A percentile compares a stretch with the other conserved stretches of the same genome.
These are phyloP conservation scores for Varanus komodoensis DNA, from an alignment of 2,113 vertebrate genomes.

Conservation along the genomic window DNA sequence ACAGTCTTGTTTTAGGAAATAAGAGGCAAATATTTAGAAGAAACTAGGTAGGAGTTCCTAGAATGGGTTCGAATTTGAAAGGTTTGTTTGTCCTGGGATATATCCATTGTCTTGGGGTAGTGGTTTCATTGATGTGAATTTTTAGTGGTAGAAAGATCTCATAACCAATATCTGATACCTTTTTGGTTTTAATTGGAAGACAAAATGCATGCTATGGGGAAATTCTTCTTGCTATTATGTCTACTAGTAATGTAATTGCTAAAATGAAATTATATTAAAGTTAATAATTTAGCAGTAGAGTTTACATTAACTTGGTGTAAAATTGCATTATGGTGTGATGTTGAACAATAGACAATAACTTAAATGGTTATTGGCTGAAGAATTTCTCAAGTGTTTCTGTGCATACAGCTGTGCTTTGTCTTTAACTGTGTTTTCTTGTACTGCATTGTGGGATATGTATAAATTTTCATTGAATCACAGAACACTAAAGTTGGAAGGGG, in stretches of 20 bases:
- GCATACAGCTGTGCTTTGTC: neutral
- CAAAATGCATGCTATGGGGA: neutral
- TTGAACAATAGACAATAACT: neutral
- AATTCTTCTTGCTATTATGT: neutral
- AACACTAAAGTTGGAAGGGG: no score
- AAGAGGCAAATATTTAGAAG: neutral
- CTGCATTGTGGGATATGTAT: neutral
- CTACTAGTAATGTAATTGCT: neutral
- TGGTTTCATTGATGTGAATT: neutral
- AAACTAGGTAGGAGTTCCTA: neutral
- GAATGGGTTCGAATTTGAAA: neutral
- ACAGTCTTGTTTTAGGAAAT: neutral
- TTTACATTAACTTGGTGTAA: neutral
- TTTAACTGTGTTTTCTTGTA: neutral
- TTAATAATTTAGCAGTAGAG: neutral
- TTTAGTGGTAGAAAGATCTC: neutral
- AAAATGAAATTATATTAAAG: neutral
- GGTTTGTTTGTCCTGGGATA: neutral
- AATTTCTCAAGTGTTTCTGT: neutral
- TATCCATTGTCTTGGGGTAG: neutral
- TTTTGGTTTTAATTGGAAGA: neutral
- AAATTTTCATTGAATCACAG: no score
- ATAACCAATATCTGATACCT: neutral
- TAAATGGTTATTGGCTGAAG: neutral
- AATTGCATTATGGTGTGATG: neutral